A percentile compares a stretch with the other conserved stretches of the same genome.
Conservation (phyloP, 2,888 invertebrate genomes). For the Pristionchus entomophagus region DNA sequence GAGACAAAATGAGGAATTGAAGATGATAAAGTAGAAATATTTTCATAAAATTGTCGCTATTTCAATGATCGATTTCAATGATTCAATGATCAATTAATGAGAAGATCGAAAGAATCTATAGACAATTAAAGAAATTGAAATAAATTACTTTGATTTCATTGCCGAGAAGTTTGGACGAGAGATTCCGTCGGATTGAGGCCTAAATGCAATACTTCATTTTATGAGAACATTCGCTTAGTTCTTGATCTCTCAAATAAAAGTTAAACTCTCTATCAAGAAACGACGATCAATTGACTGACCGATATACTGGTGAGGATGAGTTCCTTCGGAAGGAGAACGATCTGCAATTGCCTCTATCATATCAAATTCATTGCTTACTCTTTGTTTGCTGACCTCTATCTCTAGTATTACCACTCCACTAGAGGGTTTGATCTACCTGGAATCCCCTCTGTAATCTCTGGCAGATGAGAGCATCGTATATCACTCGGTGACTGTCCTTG, state of each 20-base stretch:
- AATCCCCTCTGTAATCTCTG: slow-evolving; percentile 87
- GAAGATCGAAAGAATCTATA: background rate
- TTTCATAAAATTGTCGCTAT: too few species aligned
- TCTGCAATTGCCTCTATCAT: slow-evolving; percentile 82
- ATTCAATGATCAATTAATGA: too few species aligned
- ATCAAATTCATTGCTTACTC: slow-evolving; percentile 78
- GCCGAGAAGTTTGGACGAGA: background rate
- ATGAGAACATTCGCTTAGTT: background rate
- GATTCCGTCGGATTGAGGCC: background rate
- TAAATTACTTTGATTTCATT: background rate
- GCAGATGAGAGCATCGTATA: slow-evolving; percentile 87
- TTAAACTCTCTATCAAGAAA: too few species aligned
- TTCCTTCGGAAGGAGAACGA: slow-evolving; percentile 70
- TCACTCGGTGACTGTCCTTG: slow-evolving; percentile 46
- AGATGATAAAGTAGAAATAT: too few species aligned
- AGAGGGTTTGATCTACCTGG: slow-evolving; percentile 62
- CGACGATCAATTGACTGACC: background rate
- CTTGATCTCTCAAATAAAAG: background rate
- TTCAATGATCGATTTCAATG: too few species aligned
- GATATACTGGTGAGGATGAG: slow-evolving; percentile 78
- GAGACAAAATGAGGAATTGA: too few species aligned
- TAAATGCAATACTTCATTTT: background rate
- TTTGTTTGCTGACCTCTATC: too few species aligned
- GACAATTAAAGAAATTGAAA: background rate
- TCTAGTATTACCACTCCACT: too few species aligned